phyloP scores from a whole-genome alignment of 2,888 invertebrate species.

The Pimpla rufipes region DNA sequence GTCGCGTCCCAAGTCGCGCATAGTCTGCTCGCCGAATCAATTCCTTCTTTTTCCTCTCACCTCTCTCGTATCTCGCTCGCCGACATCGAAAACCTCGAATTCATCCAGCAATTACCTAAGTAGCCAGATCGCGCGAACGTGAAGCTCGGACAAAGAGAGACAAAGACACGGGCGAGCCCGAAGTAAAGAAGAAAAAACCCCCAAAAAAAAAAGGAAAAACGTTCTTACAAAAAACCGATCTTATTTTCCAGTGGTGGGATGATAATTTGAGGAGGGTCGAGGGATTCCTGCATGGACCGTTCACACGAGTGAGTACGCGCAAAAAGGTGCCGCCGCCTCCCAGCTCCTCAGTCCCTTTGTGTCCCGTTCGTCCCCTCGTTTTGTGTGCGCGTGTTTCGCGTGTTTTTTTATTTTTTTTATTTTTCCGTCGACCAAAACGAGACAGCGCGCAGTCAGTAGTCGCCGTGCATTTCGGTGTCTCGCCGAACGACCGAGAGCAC shows the following conservation, averaged over 20 bases:
- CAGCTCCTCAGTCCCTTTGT: constrained; percentile 1
- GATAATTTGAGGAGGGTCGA: constrained; percentile 76
- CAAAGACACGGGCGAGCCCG: too few relatives aligned
- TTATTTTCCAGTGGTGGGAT: constrained; percentile 74
- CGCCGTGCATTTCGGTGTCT: background rate
- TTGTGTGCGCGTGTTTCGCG: too few relatives aligned
- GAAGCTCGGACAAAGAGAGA: background rate
- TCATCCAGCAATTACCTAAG: background rate
- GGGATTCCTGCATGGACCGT: constrained; percentile 80
- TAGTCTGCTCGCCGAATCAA: constrained; percentile 3
- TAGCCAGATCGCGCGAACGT: background rate
- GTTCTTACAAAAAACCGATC: constrained; percentile 22
- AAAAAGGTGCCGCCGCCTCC: background rate
- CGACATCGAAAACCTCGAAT: background rate
- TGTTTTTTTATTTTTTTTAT: background rate
- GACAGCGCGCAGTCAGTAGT: too few relatives aligned
- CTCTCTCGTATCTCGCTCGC: too few relatives aligned
- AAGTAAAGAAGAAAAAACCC: too few relatives aligned
- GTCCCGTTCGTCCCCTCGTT: constrained; percentile 5
- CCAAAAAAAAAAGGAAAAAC: too few relatives aligned
- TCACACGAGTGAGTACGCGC: constrained; percentile 78
- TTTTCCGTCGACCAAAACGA: background rate
- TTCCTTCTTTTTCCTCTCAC: constrained; percentile 8
- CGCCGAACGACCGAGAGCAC: background rate
- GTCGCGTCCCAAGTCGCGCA: background rate